A percentile compares a stretch with the other conserved stretches of the same genome.
Evolutionary conservation across 2,888 invertebrate species (phyloP).

Genomic region (Lycia hirtaria): DNA sequence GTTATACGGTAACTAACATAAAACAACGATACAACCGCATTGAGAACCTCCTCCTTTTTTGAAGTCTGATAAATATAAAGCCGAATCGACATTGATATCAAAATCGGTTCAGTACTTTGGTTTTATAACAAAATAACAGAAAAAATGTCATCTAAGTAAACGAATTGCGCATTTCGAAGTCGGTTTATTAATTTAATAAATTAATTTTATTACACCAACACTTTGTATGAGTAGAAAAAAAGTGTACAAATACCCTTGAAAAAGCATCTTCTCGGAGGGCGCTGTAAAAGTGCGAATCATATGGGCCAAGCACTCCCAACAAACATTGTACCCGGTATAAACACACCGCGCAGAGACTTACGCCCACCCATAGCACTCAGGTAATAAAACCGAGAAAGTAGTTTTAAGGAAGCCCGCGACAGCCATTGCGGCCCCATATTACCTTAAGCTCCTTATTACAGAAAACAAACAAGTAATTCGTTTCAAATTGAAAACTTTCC

Average conservation of each 20-base stretch:
- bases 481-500: slow-evolving; percentile 86
- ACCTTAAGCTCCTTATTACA: slow-evolving; percentile 82
- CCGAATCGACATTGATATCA: too few relatives aligned
- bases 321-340: slow-evolving; percentile 49
- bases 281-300: slow-evolving; percentile 34
- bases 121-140: too few relatives aligned
- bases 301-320: slow-evolving; percentile 36
- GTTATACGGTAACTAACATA: too few relatives aligned
- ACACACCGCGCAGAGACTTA: slow-evolving; percentile 58
- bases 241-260: slow-evolving; percentile 13
- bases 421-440: slow-evolving; percentile 78
- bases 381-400: slow-evolving; percentile 84
- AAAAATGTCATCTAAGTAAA: too few relatives aligned
- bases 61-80: too few relatives aligned
- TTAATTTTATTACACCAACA: neutral
- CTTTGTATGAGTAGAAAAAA: slow-evolving; percentile 1
- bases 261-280: slow-evolving; percentile 17
- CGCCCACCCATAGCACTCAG: slow-evolving; percentile 72
- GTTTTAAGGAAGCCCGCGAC: slow-evolving; percentile 82
- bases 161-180: too few relatives aligned
- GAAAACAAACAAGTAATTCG: slow-evolving; percentile 84
- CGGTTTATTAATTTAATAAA: too few relatives aligned
- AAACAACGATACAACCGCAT: too few relatives aligned
- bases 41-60: too few relatives aligned
- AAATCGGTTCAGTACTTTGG: too few relatives aligned